Evolutionary conservation across 2,113 vertebrate genomes (phyloP), one percentile per base, ranked within the genome.

Genomic region (Aplodontia rufa): DNA sequence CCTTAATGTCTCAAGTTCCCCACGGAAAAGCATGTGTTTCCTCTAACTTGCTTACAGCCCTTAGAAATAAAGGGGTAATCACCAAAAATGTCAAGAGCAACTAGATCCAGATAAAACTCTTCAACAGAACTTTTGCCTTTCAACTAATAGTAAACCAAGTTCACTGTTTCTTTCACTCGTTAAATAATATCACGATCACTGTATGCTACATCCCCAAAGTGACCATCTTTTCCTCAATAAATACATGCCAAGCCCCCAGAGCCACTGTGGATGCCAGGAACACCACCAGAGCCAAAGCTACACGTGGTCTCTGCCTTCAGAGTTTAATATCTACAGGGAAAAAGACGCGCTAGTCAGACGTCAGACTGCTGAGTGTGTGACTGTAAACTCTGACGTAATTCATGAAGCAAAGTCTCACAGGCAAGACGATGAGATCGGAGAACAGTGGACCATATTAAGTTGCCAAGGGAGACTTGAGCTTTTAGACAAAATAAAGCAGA

Each of bases 331-430:
- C 81, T 66, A 16, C 9, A 88, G 12, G 16, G 22, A 22, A 47
- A 35, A 4, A 40, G 24, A 47, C 22, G 24, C 5, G 24, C n/a
- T 66, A 9, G n/a, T 14, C 28, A 14, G 49, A 0, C 40, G 26
- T 32, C 66, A 19, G 32, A 37, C 40, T 53, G 35, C 0, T 20
- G n/a, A 30, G 32, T 32, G 28, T 8, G 8, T 8, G 35, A 69
- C 20, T 47, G 68, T 49, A 51, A 94, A 89, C 24, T 5, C 9
- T 3, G 72, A 53, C 40, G 24, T 53, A 30, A 49, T 1, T 2
- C 2, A 51, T 14, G 32, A 20, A 32, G 79, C 26, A 55, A 19
- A 58, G 32, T 42, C 13, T 42, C 80, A 8, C 10, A 6, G 66
- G 69, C 28, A 6, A 24, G 53, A 2, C 69, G 14, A 16, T 3